Evolutionary conservation across 1,140 invertebrate species (phyloP).

Genomic region (Drosophila micromelanica): DNA sequence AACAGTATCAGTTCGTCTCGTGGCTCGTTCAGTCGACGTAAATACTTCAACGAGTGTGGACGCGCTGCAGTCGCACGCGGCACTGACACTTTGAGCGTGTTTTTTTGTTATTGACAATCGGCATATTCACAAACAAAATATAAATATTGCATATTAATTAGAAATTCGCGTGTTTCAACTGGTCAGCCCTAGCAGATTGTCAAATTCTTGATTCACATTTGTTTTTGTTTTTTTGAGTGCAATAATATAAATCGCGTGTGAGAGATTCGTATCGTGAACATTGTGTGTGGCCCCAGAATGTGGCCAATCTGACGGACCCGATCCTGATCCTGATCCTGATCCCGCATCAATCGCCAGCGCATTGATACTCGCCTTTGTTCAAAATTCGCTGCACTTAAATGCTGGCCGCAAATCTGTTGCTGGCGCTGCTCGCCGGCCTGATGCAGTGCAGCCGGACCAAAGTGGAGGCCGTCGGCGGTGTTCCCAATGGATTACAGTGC

Average conservation of each 20-base stretch:
- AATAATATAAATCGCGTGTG: conserved; percentile 13
- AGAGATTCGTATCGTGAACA: conserved; percentile 16
- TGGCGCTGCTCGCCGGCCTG: conserved; percentile 19
- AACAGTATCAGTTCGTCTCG: conserved; percentile 6
- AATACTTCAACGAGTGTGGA: conserved; percentile 34
- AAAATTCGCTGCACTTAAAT: not conserved
- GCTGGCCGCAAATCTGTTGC: conserved; percentile 6
- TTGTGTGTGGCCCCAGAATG: conserved; percentile 27
- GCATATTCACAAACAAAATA: not conserved
- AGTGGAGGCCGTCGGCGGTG: conserved; percentile 17
- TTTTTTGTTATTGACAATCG: conserved; percentile 3
- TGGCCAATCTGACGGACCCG: conserved; percentile 23
- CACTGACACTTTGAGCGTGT: conserved; percentile 3
- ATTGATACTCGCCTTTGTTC: not conserved
- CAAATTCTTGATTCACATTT: not conserved
- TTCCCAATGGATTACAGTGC: conserved; percentile 87
- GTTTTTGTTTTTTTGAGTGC: conserved; percentile 34
- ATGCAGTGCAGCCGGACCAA: conserved; percentile 5
- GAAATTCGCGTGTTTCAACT: not conserved
- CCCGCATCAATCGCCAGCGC: not conserved
- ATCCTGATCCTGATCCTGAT: conserved; percentile 14
- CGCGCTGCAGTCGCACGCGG: conserved; percentile 15
- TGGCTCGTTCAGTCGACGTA: conserved; percentile 36
- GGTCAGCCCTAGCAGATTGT: no score
- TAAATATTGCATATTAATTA: not conserved